These are phyloP conservation scores for Iselma pallidipennis DNA, from an alignment of 2,888 invertebrate genomes.

Conservation along the genomic window DNA sequence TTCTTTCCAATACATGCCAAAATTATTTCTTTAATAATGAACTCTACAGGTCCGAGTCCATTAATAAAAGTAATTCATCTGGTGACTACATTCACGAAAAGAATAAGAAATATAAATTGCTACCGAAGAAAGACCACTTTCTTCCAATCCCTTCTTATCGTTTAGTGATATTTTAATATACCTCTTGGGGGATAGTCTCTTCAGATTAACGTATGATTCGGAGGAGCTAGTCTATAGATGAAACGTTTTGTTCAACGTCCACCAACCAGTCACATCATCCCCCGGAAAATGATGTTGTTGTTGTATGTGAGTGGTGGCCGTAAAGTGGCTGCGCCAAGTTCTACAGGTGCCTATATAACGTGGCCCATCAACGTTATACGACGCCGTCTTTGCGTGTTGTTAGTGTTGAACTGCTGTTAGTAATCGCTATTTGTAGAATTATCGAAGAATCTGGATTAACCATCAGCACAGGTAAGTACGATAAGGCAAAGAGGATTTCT, in stretches of 20 bases:
- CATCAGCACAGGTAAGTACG: constrained; percentile 30
- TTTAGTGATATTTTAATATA: no score
- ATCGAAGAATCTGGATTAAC: constrained; percentile 26
- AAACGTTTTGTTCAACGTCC: background rate
- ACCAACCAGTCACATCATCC: constrained; percentile 20
- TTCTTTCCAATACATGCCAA: no score
- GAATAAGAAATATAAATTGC: background rate
- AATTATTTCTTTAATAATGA: no score
- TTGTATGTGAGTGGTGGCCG: constrained; percentile 25
- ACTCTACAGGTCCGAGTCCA: no score
- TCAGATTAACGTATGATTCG: constrained; percentile 15
- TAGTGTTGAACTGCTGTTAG: constrained; percentile 30
- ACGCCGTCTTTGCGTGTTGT: constrained; percentile 31
- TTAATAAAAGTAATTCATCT: no score
- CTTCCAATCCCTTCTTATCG: background rate
- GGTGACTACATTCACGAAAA: no score
- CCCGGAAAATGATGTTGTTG: constrained; percentile 12
- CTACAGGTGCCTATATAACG: constrained; percentile 37
- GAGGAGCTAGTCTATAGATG: constrained; percentile 12
- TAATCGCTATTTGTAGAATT: background rate
- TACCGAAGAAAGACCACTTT: no score
- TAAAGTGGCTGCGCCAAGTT: constrained; percentile 31
- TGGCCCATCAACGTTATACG: constrained; percentile 25
- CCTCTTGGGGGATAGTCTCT: background rate
- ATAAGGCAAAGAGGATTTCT: no score